Conservation (phyloP, 2,888 invertebrate species). For the Rugalucina vietnamica region DNA sequence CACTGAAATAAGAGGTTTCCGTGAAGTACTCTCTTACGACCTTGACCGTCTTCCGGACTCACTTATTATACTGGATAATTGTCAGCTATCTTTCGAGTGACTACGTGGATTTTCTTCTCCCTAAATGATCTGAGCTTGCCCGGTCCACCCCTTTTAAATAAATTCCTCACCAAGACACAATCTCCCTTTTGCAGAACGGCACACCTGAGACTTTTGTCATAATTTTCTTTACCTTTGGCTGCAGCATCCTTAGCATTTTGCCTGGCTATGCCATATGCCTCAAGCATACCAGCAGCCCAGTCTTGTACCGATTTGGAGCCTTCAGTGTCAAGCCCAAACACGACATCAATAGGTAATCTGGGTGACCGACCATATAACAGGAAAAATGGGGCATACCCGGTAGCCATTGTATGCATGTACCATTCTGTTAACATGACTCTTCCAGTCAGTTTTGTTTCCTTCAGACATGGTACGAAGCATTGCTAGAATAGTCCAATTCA, state of each 20-base stretch:
- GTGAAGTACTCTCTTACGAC: slow-evolving; percentile 33
- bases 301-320: slow-evolving; percentile 30
- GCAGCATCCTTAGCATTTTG: slow-evolving; percentile 22
- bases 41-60: slow-evolving; percentile 34
- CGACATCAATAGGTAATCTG: slow-evolving; percentile 42
- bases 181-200: slow-evolving; percentile 18
- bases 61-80: slow-evolving; percentile 36
- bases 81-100: slow-evolving; percentile 12
- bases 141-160: slow-evolving; percentile 28
- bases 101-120: slow-evolving; percentile 37
- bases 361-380: slow-evolving; percentile 47
- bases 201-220: slow-evolving; percentile 34
- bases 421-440: slow-evolving; percentile 47
- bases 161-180: slow-evolving; percentile 27
- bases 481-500: slow-evolving; percentile 54
- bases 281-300: slow-evolving; percentile 37
- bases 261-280: slow-evolving; percentile 33
- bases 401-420: slow-evolving; percentile 60
- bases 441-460: slow-evolving; percentile 49
- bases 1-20: slow-evolving; percentile 49
- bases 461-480: slow-evolving; percentile 51
- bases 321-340: slow-evolving; percentile 26
- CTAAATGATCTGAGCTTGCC: slow-evolving; percentile 25
- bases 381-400: slow-evolving; percentile 51
- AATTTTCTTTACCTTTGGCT: slow-evolving; percentile 29